Conservation (phyloP, 2,888 invertebrate genomes). For the Diarsia mendica region DNA sequence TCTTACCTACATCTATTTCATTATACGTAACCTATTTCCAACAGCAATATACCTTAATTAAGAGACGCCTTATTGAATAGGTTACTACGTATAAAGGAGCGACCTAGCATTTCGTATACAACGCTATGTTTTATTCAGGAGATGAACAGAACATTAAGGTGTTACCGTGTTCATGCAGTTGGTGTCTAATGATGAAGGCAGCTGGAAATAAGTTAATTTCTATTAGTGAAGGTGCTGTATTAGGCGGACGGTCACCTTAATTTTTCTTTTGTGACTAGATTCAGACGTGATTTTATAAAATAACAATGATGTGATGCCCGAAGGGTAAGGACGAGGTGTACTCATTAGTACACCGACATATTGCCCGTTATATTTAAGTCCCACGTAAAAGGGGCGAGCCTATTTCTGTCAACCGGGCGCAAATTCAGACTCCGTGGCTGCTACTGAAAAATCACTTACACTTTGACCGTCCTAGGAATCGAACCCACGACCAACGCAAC, state of each 20-base stretch:
- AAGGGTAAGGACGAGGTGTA: no score
- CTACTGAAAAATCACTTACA: no score
- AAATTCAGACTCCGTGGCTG: no score
- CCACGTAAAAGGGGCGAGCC: no score
- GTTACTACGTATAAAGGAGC: no score
- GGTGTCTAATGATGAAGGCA: neutral
- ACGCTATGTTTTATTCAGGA: conserved; percentile 30
- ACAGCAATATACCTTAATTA: conserved; percentile 46
- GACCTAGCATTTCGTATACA: neutral
- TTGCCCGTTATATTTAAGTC: no score
- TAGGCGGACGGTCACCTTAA: conserved; percentile 2
- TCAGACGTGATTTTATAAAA: conserved; percentile 3
- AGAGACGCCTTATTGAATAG: conserved; percentile 31
- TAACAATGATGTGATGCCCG: no score
- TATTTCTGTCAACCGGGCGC: no score
- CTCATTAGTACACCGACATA: no score
- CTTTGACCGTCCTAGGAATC: no score
- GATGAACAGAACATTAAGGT: conserved; percentile 12
- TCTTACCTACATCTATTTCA: neutral
- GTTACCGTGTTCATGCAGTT: neutral
- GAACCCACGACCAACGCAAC: no score
- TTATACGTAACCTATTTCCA: neutral
- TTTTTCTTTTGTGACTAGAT: conserved; percentile 8
- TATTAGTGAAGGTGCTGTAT: neutral
- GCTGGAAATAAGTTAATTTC: conserved; percentile 22